Percentiles rank a stretch among this genome's conserved stretches.
phyloP scores from a whole-genome alignment of 2,888 invertebrate genomes.

The Acrobasis consociella region DNA sequence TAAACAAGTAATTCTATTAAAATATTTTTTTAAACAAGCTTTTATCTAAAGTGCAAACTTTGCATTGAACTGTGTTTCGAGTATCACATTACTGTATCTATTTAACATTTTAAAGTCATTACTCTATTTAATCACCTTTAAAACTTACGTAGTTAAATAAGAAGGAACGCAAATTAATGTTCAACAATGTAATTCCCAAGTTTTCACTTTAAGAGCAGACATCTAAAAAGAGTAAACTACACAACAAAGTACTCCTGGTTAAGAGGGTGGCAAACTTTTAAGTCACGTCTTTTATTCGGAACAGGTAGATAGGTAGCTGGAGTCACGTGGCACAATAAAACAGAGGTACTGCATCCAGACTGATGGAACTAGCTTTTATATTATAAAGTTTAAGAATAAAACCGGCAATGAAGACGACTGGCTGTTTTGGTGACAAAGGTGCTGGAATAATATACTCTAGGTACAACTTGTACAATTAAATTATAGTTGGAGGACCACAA shows the following conservation, averaged over 20 bases:
- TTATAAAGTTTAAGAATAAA: conserved; percentile 62
- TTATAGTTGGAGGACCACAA: no score
- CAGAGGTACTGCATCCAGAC: conserved; percentile 34
- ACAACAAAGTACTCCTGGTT: conserved; percentile 37
- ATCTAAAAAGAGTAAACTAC: conserved; percentile 32
- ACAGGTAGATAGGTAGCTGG: conserved; percentile 34
- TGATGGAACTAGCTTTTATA: conserved; percentile 41
- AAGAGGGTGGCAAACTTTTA: conserved; percentile 46
- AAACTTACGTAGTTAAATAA: conserved; percentile 5
- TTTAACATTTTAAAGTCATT: neutral
- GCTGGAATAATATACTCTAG: neutral
- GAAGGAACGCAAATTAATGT: conserved; percentile 8
- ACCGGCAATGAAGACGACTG: conserved; percentile 49
- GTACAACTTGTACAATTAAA: neutral
- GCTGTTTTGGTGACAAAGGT: neutral
- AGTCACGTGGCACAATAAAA: conserved; percentile 52
- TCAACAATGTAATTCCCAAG: conserved; percentile 18
- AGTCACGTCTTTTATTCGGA: conserved; percentile 43
- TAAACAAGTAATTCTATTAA: no score
- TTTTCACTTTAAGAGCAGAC: conserved; percentile 25
- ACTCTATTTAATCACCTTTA: conserved; percentile 1
- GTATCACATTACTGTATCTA: no score
- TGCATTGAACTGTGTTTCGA: no score
- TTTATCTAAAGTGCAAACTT: no score
- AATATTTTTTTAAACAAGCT: no score